Percentiles rank a stretch among this genome's conserved stretches.
Evolutionary conservation across 2,888 invertebrate species (phyloP).

Genomic region (Eupithecia insigniata): DNA sequence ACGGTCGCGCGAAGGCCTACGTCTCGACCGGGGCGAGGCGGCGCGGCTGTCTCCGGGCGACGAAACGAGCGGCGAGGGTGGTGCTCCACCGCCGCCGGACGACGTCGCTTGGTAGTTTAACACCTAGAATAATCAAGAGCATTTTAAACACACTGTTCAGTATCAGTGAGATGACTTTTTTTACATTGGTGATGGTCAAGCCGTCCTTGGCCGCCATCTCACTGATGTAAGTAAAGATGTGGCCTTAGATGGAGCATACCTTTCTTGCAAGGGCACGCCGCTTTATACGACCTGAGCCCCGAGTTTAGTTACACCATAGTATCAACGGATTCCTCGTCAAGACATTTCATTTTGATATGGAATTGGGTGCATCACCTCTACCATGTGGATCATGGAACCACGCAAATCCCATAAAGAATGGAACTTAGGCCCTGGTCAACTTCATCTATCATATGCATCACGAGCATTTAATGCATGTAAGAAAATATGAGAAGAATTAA

Average conservation of each 20-base stretch:
- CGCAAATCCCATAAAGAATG: no score
- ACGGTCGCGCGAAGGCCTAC: slow-evolving; percentile 79
- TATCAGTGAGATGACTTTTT: no score
- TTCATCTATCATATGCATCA: not conserved
- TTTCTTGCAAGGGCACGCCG: not conserved
- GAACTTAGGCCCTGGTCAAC: not conserved
- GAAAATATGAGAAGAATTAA: no score
- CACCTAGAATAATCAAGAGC: slow-evolving; percentile 57
- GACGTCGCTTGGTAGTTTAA: slow-evolving; percentile 79
- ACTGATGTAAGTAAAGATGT: no score
- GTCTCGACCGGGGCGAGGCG: slow-evolving; percentile 86
- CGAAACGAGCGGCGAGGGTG: slow-evolving; percentile 89
- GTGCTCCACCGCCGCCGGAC: slow-evolving; percentile 66
- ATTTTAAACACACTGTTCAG: not conserved
- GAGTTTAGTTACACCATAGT: not conserved
- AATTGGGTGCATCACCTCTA: no score
- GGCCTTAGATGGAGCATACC: no score
- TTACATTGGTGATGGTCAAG: no score
- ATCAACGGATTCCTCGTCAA: not conserved
- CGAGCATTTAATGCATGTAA: not conserved
- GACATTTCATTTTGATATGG: no score
- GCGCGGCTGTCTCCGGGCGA: slow-evolving; percentile 92
- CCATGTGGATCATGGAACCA: no score
- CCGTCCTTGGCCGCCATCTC: no score
- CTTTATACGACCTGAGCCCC: no score